These are phyloP conservation scores for Eidolon helvum DNA, from an alignment of 2,113 vertebrate species.

Conservation along the genomic window DNA sequence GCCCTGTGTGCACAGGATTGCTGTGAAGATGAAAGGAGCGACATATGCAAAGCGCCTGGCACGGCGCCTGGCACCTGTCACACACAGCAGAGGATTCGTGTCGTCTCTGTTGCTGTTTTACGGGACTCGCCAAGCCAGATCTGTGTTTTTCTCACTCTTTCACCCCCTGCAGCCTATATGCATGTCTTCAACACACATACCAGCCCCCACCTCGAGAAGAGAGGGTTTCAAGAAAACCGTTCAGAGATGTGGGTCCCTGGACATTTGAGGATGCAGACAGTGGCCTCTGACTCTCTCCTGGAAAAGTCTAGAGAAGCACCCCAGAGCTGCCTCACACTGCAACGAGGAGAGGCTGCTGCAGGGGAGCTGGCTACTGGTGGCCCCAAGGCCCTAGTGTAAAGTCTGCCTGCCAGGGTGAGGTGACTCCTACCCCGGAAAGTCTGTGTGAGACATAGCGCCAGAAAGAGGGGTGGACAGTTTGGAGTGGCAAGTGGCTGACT, in stretches of 20 bases:
- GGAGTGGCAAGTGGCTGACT: not conserved
- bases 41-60: not conserved
- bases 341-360: accelerated
- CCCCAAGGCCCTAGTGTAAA: not conserved
- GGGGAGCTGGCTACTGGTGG: not conserved
- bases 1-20: accelerated
- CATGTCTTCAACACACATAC: not conserved
- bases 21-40: not conserved
- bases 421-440: not conserved
- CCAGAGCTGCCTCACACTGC: not conserved
- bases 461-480: not conserved
- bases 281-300: not conserved
- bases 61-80: accelerated
- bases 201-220: not conserved
- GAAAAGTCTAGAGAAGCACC: not conserved
- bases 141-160: not conserved
- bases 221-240: not conserved
- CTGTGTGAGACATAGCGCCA: not conserved
- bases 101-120: accelerated
- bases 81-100: accelerated
- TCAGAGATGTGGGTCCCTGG: not conserved
- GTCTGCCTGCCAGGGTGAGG: not conserved
- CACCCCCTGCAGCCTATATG: not conserved
- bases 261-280: not conserved
- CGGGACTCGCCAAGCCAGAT: not conserved